Evolutionary conservation across 2,113 vertebrate genomes (phyloP).

Genomic region (Natator depressus): DNA sequence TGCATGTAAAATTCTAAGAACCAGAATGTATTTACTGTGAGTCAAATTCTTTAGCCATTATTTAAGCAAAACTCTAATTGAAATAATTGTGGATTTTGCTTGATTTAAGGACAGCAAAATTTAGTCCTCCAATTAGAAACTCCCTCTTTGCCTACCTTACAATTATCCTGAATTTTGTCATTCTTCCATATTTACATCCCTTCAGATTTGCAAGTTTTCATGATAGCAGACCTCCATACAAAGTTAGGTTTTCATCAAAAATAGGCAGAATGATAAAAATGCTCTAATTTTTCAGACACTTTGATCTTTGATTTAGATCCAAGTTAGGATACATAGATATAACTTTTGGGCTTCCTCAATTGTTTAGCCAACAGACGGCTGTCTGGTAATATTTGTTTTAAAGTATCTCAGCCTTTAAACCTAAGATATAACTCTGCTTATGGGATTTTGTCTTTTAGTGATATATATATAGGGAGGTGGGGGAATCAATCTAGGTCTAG

Average conservation of each 20-base stretch:
- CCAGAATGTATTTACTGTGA: not conserved
- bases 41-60: not conserved
- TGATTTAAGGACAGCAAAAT: not conserved
- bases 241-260: not conserved
- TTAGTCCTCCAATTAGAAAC: not conserved
- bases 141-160: not conserved
- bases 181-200: not conserved
- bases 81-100: not conserved
- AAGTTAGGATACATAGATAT: not conserved
- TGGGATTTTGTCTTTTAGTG: not conserved
- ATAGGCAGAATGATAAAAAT: not conserved
- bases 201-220: not conserved
- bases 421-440: not conserved
- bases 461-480: not conserved
- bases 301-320: not conserved
- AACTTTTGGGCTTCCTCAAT: not conserved
- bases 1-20: not conserved
- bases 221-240: not conserved
- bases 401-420: not conserved
- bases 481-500: not conserved
- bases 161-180: not conserved
- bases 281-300: not conserved
- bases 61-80: not conserved
- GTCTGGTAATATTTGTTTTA: not conserved
- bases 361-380: not conserved